Conservation (phyloP, 2,113 vertebrate genomes). For the Phaethon lepturus region DNA sequence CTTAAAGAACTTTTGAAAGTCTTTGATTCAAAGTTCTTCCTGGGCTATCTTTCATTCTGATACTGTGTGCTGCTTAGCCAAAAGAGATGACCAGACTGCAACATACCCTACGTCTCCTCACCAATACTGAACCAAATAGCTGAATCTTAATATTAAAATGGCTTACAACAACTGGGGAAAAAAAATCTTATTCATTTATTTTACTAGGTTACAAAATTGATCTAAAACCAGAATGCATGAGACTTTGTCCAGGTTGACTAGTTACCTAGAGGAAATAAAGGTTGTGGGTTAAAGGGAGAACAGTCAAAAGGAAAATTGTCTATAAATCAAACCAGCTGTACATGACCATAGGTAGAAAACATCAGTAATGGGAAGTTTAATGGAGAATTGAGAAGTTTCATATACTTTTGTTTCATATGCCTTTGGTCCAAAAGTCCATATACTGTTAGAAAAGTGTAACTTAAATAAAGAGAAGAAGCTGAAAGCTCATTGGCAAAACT, state of each 20-base stretch:
- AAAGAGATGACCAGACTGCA: background rate
- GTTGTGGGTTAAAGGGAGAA: background rate
- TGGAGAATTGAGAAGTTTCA: background rate
- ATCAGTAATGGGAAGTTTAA: background rate
- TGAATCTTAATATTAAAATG: background rate
- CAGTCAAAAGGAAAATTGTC: background rate
- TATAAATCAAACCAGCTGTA: accelerated
- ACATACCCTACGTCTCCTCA: background rate
- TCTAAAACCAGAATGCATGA: background rate
- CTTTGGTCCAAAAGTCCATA: background rate
- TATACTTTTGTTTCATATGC: background rate
- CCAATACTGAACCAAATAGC: background rate
- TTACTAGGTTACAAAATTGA: background rate
- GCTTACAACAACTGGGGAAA: background rate
- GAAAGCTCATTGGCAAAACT: background rate
- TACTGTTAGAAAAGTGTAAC: background rate
- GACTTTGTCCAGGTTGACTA: background rate
- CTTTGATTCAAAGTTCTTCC: background rate
- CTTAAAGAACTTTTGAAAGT: background rate
- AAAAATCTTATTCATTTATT: background rate
- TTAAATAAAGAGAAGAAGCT: background rate
- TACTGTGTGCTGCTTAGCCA: background rate
- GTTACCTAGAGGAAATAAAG: background rate
- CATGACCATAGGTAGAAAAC: background rate
- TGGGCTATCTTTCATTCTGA: background rate